These are phyloP conservation scores for Odontamblyopus lacepedii DNA, from an alignment of 2,797 vertebrate genomes.

Conservation along the genomic window DNA sequence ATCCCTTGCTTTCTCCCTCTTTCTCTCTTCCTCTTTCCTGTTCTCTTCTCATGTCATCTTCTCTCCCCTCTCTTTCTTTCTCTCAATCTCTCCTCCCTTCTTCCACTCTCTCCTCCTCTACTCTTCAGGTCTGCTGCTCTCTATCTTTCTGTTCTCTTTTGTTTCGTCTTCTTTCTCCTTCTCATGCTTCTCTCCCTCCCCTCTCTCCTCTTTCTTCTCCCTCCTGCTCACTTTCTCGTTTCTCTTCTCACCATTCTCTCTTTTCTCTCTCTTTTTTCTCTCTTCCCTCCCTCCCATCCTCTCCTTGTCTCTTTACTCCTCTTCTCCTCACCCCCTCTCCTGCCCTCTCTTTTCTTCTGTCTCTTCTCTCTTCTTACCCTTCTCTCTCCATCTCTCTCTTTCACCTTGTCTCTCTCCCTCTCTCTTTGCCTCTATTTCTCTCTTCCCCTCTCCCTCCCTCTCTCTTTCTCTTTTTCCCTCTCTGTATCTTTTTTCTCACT, in stretches of 20 bases:
- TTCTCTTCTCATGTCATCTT: not conserved
- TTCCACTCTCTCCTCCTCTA: too few relatives aligned
- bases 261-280: not conserved
- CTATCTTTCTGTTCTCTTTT: not conserved
- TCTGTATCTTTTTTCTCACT: constrained; percentile 11
- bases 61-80: too few relatives aligned
- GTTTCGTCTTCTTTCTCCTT: not conserved
- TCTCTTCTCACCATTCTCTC: too few relatives aligned
- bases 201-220: not conserved
- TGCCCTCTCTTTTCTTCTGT: not conserved
- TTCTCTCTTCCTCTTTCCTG: too few relatives aligned
- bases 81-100: too few relatives aligned
- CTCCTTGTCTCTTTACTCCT: not conserved
- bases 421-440: too few relatives aligned
- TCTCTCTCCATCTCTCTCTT: constrained; percentile 2
- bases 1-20: not conserved
- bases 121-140: too few relatives aligned
- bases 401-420: not conserved
- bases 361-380: constrained; percentile 1
- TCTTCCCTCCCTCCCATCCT: too few relatives aligned
- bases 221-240: not conserved
- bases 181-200: not conserved
- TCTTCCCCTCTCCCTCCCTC: not conserved
- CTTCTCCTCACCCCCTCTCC: not conserved
- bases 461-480: not conserved